Evolutionary conservation across 1,140 invertebrate genomes (phyloP).

Genomic region (Coptotermes formosanus): DNA sequence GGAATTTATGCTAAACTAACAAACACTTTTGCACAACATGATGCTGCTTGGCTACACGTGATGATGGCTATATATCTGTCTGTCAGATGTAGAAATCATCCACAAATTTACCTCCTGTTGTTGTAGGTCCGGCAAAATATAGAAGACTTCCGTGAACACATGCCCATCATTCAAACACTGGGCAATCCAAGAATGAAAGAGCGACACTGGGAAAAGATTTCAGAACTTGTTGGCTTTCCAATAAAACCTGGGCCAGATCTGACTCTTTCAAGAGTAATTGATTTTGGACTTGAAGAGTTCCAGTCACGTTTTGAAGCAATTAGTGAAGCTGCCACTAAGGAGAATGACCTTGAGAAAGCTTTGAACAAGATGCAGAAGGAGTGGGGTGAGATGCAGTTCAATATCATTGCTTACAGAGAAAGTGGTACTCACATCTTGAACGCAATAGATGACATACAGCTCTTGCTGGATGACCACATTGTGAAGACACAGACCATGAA

Average conservation of each 20-base stretch:
- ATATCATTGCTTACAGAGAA: conserved; percentile 71
- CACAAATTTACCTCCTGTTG: neutral
- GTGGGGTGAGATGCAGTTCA: conserved; percentile 87
- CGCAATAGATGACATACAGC: conserved; percentile 91
- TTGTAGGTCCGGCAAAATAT: conserved; percentile 66
- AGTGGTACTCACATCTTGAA: conserved; percentile 90
- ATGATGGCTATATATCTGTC: no score
- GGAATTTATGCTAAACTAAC: no score
- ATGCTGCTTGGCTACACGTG: no score
- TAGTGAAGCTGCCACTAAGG: conserved; percentile 93
- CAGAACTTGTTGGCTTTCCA: conserved; percentile 92
- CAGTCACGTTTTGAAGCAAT: conserved; percentile 89
- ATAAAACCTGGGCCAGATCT: conserved; percentile 82
- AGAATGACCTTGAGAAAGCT: conserved; percentile 88
- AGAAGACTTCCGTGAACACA: conserved; percentile 85
- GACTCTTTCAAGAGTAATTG: conserved; percentile 83
- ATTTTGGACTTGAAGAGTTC: conserved; percentile 88
- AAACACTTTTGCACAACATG: no score
- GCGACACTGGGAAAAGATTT: conserved; percentile 94
- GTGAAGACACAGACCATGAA: conserved; percentile 98
- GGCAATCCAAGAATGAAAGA: conserved; percentile 92
- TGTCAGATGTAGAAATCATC: no score
- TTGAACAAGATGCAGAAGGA: conserved; percentile 89
- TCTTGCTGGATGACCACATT: conserved; percentile 94
- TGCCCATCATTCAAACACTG: conserved; percentile 87